Evolutionary conservation across 2,888 invertebrate species (phyloP), one percentile per base, ranked within the genome.

Genomic region (Volucella inflata): DNA sequence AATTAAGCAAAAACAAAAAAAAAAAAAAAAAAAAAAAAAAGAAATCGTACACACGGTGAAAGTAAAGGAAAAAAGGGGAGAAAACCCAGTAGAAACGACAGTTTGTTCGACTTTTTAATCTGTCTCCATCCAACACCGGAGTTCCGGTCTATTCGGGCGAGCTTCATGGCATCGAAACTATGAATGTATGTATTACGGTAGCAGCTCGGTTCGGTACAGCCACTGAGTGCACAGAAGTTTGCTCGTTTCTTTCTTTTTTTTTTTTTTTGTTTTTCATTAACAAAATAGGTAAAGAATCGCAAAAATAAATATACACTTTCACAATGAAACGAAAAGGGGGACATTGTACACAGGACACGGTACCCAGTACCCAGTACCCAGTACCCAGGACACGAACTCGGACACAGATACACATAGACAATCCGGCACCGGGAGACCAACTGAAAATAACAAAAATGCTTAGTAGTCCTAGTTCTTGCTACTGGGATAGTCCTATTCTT

Each of bases 51-150:
- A 60, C 17, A 44, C 44, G 36, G n/a, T n/a, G n/a, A n/a, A n/a
- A n/a, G n/a, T 17, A 3, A 14, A 36, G 40, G 21, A 65, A 42
- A 40, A 11, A 16, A 21, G 59, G 50, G 21, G 40, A 38, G 38
- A 57, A 38, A 38, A 14, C 17, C 10, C n/a, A 11, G n/a, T 36
- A 64, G 64, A 50, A 64, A 50, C 65, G 65, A 65, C 65, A 65
- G 65, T 65, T 65, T 51, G 65, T 50, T 65, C 38, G 38, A 65
- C 38, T 65, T 65, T 65, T 65, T 50, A 65, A 65, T 65, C 65
- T 40, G 51, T 50, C 38, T 38, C 48, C n/a, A 36, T 30, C 36
- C 62, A 1, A 1, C 60, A 21, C 21, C 42, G 30, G 21, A 44
- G 60, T 59, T 42, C 65, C 65, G 65, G 48, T 65, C 48, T 65